A percentile compares a stretch with the other conserved stretches of the same genome.
Evolutionary conservation across 2,888 invertebrate genomes (phyloP).

Genomic region (Macrosoma leucophasiata): DNA sequence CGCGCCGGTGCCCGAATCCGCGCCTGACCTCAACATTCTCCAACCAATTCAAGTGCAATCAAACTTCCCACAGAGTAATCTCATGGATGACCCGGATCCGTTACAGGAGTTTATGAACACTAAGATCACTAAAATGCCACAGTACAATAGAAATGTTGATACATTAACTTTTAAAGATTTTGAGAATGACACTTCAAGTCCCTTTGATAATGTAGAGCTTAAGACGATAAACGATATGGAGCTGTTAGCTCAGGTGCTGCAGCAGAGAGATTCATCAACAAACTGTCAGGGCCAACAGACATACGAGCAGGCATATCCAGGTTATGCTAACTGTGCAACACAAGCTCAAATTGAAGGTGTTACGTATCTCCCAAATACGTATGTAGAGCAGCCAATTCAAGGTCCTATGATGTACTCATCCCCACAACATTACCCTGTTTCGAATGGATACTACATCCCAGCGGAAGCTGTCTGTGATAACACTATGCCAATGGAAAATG

Average conservation of each 20-base stretch:
- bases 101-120: conserved; percentile 48
- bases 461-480: conserved; percentile 41
- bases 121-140: conserved; percentile 46
- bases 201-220: conserved; percentile 94
- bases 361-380: conserved; percentile 55
- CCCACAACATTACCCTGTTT: conserved; percentile 48
- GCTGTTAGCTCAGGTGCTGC: conserved; percentile 87
- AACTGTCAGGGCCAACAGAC: conserved; percentile 39
- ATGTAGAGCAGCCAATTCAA: conserved; percentile 51
- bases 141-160: conserved; percentile 56
- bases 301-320: conserved; percentile 43
- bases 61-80: conserved; percentile 46
- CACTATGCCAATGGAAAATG: conserved; percentile 38
- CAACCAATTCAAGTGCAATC: conserved; percentile 63
- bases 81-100: conserved; percentile 67
- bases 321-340: conserved; percentile 47
- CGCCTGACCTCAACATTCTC: conserved; percentile 52
- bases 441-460: conserved; percentile 56
- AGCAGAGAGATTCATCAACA: conserved; percentile 50
- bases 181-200: conserved; percentile 93
- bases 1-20: conserved; percentile 23
- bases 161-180: conserved; percentile 83
- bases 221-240: conserved; percentile 96
- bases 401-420: conserved; percentile 50
- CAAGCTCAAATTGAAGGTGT: conserved; percentile 55